These are phyloP conservation scores for Branchipolynoe longqiensis DNA, from an alignment of 2,888 invertebrate species.

Conservation along the genomic window DNA sequence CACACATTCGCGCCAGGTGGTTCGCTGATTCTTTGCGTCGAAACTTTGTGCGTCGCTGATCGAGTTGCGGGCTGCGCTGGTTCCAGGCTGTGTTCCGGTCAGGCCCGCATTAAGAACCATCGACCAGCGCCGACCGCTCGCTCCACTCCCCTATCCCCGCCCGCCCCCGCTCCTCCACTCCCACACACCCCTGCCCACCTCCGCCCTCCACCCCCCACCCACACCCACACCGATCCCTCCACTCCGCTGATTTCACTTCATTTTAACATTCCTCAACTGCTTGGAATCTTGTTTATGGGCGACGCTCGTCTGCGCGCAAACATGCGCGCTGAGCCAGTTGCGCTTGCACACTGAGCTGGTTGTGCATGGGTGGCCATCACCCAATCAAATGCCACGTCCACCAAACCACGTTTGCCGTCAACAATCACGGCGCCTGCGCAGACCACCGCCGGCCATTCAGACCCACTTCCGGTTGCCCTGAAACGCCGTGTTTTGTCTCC, in stretches of 20 bases:
- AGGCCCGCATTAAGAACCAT: not conserved
- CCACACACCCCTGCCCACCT: not conserved
- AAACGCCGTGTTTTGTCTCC: constrained; percentile 3
- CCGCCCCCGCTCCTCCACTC: not conserved
- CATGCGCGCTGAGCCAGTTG: constrained; percentile 23
- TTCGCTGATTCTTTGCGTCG: constrained; percentile 5
- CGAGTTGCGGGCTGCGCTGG: not conserved
- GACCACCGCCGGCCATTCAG: constrained; percentile 26
- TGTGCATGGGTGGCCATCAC: too few relatives aligned
- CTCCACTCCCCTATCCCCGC: too few relatives aligned
- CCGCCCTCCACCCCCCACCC: not conserved
- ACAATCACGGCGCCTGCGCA: constrained; percentile 21
- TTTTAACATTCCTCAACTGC: constrained; percentile 29
- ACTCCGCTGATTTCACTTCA: constrained; percentile 33
- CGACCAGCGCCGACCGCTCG: not conserved
- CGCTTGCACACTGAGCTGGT: too few relatives aligned
- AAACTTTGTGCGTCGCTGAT: not conserved
- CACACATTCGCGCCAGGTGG: too few relatives aligned
- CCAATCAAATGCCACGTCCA: constrained; percentile 46
- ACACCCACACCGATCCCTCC: not conserved
- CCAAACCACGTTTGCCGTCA: constrained; percentile 32
- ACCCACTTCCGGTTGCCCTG: not conserved
- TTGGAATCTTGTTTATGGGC: constrained; percentile 24
- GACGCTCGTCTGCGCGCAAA: not conserved
- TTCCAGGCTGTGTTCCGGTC: constrained; percentile 18